phyloP scores from a whole-genome alignment of 2,888 invertebrate species.

The Plagodis pulveraria region DNA sequence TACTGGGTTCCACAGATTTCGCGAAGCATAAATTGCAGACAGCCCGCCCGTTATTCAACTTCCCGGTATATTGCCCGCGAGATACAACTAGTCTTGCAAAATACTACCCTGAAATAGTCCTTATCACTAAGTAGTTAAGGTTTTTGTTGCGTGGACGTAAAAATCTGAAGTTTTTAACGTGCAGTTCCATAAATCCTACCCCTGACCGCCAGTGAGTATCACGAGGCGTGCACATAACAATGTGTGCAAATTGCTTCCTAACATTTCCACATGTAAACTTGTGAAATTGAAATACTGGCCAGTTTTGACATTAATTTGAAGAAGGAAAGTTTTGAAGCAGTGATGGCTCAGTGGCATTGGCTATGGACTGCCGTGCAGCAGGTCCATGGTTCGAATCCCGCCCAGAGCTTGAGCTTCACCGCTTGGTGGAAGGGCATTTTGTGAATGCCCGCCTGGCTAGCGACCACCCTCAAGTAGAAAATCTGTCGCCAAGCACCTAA shows the following conservation, averaged over 20 bases:
- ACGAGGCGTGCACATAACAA: constrained; percentile 55
- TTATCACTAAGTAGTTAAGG: constrained; percentile 33
- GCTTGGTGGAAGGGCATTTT: no score
- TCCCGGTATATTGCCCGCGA: constrained; percentile 50
- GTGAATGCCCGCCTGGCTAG: no score
- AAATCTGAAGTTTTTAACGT: constrained; percentile 50
- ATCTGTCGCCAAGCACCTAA: no score
- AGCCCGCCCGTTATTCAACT: constrained; percentile 56
- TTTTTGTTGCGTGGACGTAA: constrained; percentile 21
- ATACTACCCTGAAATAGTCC: constrained; percentile 36
- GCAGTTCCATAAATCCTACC: constrained; percentile 58
- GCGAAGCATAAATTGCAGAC: constrained; percentile 59
- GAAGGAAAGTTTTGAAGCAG: no score
- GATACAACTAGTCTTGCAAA: constrained; percentile 42
- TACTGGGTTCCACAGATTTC: constrained; percentile 49
- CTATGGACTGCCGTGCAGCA: no score
- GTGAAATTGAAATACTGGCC: constrained; percentile 52
- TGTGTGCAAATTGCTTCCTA: constrained; percentile 58
- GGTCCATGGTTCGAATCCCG: no score
- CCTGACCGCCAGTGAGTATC: constrained; percentile 51
- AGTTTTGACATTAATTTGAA: constrained; percentile 6
- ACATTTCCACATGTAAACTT: constrained; percentile 54
- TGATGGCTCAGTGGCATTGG: no score
- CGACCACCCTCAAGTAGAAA: no score
- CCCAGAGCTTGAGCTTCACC: no score